Conservation (phyloP, 2,797 vertebrate species). For the Gadopsis marmoratus region DNA sequence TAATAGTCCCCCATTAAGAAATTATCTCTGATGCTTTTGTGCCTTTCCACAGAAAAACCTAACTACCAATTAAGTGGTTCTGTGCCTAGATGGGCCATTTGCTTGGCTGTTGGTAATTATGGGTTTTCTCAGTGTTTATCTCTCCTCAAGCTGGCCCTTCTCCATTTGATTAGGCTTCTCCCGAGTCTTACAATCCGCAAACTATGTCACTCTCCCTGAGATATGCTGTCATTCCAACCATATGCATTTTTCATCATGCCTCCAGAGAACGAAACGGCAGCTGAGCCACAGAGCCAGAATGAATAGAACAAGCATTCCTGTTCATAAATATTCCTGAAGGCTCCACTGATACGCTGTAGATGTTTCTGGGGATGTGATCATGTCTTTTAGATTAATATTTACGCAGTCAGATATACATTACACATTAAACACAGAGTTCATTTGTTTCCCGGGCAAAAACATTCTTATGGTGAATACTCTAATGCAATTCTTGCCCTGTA, state of each 20-base stretch:
- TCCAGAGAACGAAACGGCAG: conserved; percentile 39
- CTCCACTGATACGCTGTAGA: conserved; percentile 12
- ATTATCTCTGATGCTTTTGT: conserved; percentile 85
- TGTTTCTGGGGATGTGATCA: conserved; percentile 11
- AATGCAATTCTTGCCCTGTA: neutral
- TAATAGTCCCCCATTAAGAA: conserved; percentile 85
- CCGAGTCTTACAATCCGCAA: conserved; percentile 75
- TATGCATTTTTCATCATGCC: conserved; percentile 70
- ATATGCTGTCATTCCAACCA: conserved; percentile 74
- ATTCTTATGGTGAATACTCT: neutral
- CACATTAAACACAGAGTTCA: neutral
- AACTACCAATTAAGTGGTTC: conserved; percentile 85
- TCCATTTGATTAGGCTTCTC: conserved; percentile 78
- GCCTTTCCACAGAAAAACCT: conserved; percentile 78
- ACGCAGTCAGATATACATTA: conserved; percentile 7
- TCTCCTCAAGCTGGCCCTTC: conserved; percentile 69
- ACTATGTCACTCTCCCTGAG: conserved; percentile 72
- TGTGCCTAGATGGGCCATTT: conserved; percentile 80
- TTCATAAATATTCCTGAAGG: conserved; percentile 20
- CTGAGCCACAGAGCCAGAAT: conserved; percentile 34
- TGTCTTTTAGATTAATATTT: conserved; percentile 8
- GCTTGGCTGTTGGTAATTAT: conserved; percentile 83
- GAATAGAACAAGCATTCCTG: neutral
- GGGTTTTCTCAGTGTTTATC: conserved; percentile 74
- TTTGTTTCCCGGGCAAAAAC: neutral